These are phyloP conservation scores for Hyles lineata DNA, from an alignment of 2,888 invertebrate species.

Conservation along the genomic window DNA sequence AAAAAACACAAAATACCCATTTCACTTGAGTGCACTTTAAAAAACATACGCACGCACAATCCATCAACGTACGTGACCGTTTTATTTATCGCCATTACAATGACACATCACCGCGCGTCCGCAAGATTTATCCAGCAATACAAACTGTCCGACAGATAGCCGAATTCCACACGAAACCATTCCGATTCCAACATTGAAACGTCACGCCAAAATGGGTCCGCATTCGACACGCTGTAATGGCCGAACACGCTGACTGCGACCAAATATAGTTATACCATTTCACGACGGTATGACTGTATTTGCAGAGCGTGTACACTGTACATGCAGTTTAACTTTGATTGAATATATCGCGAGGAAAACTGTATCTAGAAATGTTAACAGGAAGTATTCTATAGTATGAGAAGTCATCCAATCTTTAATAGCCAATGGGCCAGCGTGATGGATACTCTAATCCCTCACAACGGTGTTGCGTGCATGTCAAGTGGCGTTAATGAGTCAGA, in stretches of 20 bases:
- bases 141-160: conserved; percentile 23
- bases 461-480: no score
- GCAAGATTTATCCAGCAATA: conserved; percentile 15
- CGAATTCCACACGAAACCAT: conserved; percentile 20
- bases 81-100: conserved; percentile 19
- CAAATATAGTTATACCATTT: not conserved
- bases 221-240: conserved; percentile 17
- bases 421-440: no score
- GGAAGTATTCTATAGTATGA: no score
- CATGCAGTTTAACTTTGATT: no score
- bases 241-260: conserved; percentile 7
- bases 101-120: conserved; percentile 17
- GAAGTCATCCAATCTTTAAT: no score
- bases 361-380: no score
- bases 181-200: conserved; percentile 23
- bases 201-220: conserved; percentile 20
- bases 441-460: no score
- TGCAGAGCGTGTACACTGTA: no score
- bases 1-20: not conserved
- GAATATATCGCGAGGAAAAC: no score
- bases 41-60: conserved; percentile 4
- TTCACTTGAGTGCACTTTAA: not conserved
- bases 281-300: not conserved
- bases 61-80: conserved; percentile 5
- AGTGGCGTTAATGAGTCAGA: no score